These are phyloP conservation scores for Drusus annulatus DNA, from an alignment of 1,140 invertebrate species.

Conservation along the genomic window DNA sequence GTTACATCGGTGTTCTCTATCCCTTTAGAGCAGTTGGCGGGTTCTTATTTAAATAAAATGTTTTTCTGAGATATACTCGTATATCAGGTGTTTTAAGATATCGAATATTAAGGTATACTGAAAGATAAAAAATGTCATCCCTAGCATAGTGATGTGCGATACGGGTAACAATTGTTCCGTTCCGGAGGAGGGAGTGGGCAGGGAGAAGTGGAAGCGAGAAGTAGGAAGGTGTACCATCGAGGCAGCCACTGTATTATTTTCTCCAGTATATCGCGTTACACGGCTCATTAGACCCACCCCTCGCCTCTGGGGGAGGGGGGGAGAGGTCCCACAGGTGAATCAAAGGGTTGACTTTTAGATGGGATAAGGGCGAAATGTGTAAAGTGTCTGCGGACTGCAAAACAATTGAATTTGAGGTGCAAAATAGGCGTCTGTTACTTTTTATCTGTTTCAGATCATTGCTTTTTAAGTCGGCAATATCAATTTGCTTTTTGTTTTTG, in stretches of 20 bases:
- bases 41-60: too few relatives aligned
- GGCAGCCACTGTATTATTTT: slow-evolving; percentile 54
- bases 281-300: slow-evolving; percentile 54
- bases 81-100: too few relatives aligned
- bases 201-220: neutral
- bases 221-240: neutral
- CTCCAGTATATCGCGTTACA: slow-evolving; percentile 58
- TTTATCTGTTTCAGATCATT: slow-evolving; percentile 4
- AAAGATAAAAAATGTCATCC: too few relatives aligned
- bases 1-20: too few relatives aligned
- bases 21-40: too few relatives aligned
- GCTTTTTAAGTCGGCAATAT: neutral
- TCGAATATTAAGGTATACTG: too few relatives aligned
- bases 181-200: neutral
- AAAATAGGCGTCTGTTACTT: slow-evolving; percentile 4
- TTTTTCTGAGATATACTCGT: too few relatives aligned
- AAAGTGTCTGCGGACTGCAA: slow-evolving; percentile 27
- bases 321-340: slow-evolving; percentile 4
- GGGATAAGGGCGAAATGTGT: slow-evolving; percentile 15
- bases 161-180: slow-evolving; percentile 11
- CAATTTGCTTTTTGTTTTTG: neutral
- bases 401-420: slow-evolving; percentile 12
- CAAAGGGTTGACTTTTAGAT: slow-evolving; percentile 29
- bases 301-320: neutral
- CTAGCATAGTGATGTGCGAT: neutral